Base-by-base conservation (phyloP, 2,888 invertebrate species). In the Tetanocera ferruginea region DNA sequence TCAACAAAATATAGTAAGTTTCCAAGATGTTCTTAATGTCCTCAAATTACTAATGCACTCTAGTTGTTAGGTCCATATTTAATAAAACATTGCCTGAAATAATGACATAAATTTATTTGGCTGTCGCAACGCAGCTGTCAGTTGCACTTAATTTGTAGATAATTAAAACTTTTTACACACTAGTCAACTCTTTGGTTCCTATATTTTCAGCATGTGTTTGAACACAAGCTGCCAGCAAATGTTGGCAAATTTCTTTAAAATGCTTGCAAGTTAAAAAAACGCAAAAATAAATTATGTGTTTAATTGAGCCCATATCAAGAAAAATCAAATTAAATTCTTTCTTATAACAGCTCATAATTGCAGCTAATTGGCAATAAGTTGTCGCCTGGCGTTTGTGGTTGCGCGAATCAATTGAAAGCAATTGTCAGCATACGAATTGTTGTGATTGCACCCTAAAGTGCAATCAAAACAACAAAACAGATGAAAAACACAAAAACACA, bases 401-500 rank as follows among this genome's bases (percentile, higher is more conserved):
- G 37, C 72, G 60, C 72, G 31, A 72, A 37, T 28, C 37, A 57
- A 72, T 72, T 72, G 25, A 60, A 60, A 17, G 4, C 72, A 72
- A 57, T 60, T 60, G 72, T 14, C 72, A 37, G 23, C 9, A 9
- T 23, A 19, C n/a, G 62, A 73, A 43, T 73, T 72, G 55, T 66
- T 77, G 34, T 76, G 37, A 76, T 60, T 49, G 51, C 57, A 69
- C 51, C 23, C 43, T 37, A 52, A 72, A 64, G 5, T 28, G 19
- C 25, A 19, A 55, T 57, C 62, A 69, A 60, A 64, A 37, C 14
- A 23, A 34, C 9, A 0, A 64, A 74, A 76, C n/a, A 28, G 71
- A n/a, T n/a, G n/a, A 28, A 34, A 34, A 60, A 76, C 34, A 78
- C 4, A 49, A 60, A 74, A 69, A 25, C 51, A 74, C 57, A 51